A percentile compares a stretch with the other conserved stretches of the same genome.
These are phyloP conservation scores for Dinocampus coccinellae DNA, from an alignment of 2,888 invertebrate species.

Conservation along the genomic window DNA sequence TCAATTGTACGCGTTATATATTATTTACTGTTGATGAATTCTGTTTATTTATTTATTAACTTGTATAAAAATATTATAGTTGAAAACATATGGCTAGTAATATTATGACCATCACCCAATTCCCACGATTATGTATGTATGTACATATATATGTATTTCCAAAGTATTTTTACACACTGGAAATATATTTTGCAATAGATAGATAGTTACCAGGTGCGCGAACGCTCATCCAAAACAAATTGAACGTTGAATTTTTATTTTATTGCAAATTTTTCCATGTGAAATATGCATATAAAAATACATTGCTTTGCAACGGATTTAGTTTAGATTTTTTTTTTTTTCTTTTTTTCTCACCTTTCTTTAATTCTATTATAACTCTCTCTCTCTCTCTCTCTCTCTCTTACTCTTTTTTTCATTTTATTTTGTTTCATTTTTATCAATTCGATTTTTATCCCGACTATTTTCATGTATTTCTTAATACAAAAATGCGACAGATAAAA, in stretches of 20 bases:
- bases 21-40: not conserved
- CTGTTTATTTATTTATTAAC: not conserved
- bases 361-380: too few species aligned
- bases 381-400: too few species aligned
- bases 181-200: not conserved
- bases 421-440: not conserved
- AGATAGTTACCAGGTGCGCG: not conserved
- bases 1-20: not conserved
- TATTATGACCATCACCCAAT: slow-evolving; percentile 6
- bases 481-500: not conserved
- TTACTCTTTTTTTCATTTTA: too few species aligned
- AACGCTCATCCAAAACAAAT: not conserved
- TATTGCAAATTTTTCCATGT: not conserved
- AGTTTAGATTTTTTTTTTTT: too few species aligned
- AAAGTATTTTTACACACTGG: not conserved
- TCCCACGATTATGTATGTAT: too few species aligned
- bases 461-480: not conserved
- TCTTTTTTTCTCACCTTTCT: too few species aligned
- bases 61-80: not conserved
- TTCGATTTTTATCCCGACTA: not conserved
- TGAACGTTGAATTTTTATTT: not conserved
- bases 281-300: not conserved
- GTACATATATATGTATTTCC: not conserved
- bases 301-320: too few species aligned
- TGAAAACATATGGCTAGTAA: not conserved